Percentiles rank a stretch among this genome's conserved stretches.
These are phyloP conservation scores for Parascotia fuliginaria DNA, from an alignment of 2,888 invertebrate species.

Conservation along the genomic window DNA sequence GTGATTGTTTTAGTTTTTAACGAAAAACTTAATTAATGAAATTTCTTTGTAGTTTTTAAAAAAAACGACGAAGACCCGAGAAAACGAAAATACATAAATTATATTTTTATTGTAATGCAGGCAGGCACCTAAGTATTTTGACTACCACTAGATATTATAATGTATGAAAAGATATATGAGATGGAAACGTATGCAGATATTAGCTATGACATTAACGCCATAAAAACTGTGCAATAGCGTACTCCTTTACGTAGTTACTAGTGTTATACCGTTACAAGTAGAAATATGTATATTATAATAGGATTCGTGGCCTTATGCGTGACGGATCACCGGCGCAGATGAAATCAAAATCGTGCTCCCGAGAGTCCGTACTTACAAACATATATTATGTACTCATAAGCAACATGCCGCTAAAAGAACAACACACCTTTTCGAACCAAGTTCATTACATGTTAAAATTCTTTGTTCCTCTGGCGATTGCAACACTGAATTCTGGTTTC, in stretches of 20 bases:
- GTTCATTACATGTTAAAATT: conserved; percentile 64
- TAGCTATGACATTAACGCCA: conserved; percentile 31
- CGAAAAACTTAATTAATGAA: too few relatives aligned
- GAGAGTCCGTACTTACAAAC: conserved; percentile 12
- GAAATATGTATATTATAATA: conserved; percentile 48
- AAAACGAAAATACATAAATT: too few relatives aligned
- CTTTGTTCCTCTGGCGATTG: conserved; percentile 24
- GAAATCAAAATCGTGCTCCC: conserved; percentile 67
- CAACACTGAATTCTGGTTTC: conserved; percentile 17
- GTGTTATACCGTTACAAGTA: conserved; percentile 27
- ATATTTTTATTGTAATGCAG: too few relatives aligned
- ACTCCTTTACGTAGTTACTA: conserved; percentile 14
- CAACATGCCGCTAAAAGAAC: conserved; percentile 9
- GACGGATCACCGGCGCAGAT: conserved; percentile 67
- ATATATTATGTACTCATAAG: conserved; percentile 12
- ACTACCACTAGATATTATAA: not conserved
- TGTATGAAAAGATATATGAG: not conserved
- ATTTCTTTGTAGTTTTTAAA: too few relatives aligned
- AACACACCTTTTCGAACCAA: conserved; percentile 32
- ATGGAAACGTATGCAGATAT: conserved; percentile 12
- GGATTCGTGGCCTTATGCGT: conserved; percentile 52
- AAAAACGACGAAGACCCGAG: too few relatives aligned
- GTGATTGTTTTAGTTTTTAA: too few relatives aligned
- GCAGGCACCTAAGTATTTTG: too few relatives aligned
- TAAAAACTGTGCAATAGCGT: conserved; percentile 35